Percentiles rank a stretch among this genome's conserved stretches.
phyloP scores from a whole-genome alignment of 2,797 vertebrate species.

The Cephalopachus bancanus region DNA sequence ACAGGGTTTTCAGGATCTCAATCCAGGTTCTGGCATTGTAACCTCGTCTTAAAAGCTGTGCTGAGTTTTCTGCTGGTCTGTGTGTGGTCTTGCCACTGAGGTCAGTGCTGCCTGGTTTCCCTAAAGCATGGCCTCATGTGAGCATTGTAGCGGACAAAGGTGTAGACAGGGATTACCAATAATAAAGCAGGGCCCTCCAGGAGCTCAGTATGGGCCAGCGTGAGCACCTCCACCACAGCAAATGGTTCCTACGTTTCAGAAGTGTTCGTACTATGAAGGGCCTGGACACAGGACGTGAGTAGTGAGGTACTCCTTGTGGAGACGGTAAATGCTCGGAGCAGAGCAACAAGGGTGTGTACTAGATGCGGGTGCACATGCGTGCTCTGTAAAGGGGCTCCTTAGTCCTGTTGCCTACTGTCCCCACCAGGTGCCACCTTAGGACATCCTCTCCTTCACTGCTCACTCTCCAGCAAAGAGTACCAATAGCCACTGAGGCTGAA shows the following conservation, averaged over 20 bases:
- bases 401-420: background rate
- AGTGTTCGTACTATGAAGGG: background rate
- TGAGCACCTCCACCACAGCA: background rate
- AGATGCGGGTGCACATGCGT: background rate
- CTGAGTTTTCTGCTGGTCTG: background rate
- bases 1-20: background rate
- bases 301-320: background rate
- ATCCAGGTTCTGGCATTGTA: background rate
- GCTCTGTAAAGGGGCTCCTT: background rate
- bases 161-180: too few relatives aligned
- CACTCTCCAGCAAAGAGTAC: background rate
- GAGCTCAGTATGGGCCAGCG: too few relatives aligned
- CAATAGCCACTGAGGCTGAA: background rate
- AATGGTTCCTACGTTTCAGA: background rate
- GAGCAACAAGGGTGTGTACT: background rate
- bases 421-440: background rate
- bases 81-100: background rate
- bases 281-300: background rate
- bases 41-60: background rate
- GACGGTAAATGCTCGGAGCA: background rate
- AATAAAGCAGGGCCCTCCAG: background rate
- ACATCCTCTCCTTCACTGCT: background rate
- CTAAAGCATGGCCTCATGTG: background rate
- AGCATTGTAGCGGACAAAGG: too few relatives aligned
- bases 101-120: background rate